Percentiles rank a stretch among this genome's conserved stretches.
Evolutionary conservation across 1,140 invertebrate genomes (phyloP).

Genomic region (Trichonephila inaurata): DNA sequence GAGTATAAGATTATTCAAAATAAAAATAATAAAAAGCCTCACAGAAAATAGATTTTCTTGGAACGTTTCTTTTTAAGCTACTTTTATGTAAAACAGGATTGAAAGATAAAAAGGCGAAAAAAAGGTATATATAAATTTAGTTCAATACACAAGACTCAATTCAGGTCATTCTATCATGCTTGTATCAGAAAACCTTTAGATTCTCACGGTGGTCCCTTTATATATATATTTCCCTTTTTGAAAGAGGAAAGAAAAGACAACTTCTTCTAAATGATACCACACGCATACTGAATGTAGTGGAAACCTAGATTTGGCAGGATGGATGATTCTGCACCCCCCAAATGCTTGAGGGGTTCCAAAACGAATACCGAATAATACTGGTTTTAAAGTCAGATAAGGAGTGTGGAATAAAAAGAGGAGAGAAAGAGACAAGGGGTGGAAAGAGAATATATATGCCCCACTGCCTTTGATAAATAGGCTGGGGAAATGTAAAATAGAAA

Average conservation of each 20-base stretch:
- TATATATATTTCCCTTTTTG: neutral
- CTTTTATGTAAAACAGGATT: neutral
- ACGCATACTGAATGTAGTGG: neutral
- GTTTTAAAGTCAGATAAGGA: conserved; percentile 14
- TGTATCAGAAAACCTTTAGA: neutral
- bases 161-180: neutral
- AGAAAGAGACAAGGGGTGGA: neutral
- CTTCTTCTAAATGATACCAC: neutral
- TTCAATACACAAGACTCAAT: neutral
- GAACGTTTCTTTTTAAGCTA: neutral
- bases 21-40: neutral
- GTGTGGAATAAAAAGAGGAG: neutral
- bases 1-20: too few species aligned
- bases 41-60: neutral
- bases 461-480: conserved; percentile 42
- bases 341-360: neutral
- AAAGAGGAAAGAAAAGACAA: too few species aligned
- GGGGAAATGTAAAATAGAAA: conserved; percentile 66
- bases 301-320: conserved; percentile 31
- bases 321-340: neutral
- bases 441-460: conserved; percentile 35
- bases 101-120: neutral
- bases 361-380: conserved; percentile 13
- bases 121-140: neutral
- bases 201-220: neutral